Conservation (phyloP, 1,140 invertebrate genomes). For the Drosophila sp. region DNA sequence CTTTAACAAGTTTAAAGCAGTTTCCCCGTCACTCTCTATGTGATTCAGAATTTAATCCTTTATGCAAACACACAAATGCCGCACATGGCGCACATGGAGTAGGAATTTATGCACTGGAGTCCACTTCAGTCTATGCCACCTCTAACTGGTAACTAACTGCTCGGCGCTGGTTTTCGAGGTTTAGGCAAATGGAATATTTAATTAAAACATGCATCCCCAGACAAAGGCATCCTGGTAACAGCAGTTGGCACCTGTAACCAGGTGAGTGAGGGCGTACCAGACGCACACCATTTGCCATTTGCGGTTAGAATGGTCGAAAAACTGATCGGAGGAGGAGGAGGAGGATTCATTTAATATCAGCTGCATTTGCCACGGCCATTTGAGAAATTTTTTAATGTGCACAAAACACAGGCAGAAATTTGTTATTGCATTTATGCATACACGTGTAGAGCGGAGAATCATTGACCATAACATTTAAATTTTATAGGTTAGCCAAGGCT, state of each 20-base stretch:
- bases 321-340: neutral
- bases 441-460: conserved; percentile 32
- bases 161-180: conserved; percentile 55
- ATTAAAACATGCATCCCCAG: conserved; percentile 71
- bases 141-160: conserved; percentile 57
- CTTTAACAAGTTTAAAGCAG: conserved; percentile 36
- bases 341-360: conserved; percentile 51
- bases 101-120: conserved; percentile 34
- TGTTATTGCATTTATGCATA: conserved; percentile 72
- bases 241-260: conserved; percentile 24
- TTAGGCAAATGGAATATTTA: conserved; percentile 82
- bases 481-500: conserved; percentile 50
- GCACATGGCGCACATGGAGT: conserved; percentile 29
- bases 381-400: neutral
- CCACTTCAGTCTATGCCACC: conserved; percentile 12
- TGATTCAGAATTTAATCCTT: conserved; percentile 51
- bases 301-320: conserved; percentile 39
- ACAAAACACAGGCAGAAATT: conserved; percentile 38
- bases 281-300: conserved; percentile 49
- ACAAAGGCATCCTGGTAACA: conserved; percentile 32
- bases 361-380: conserved; percentile 39
- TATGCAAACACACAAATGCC: conserved; percentile 56
- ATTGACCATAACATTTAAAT: conserved; percentile 74
- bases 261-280: conserved; percentile 44
- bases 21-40: neutral